Evolutionary conservation across 2,113 vertebrate genomes (phyloP).

Genomic region (Ptilorrhoa leucosticta): DNA sequence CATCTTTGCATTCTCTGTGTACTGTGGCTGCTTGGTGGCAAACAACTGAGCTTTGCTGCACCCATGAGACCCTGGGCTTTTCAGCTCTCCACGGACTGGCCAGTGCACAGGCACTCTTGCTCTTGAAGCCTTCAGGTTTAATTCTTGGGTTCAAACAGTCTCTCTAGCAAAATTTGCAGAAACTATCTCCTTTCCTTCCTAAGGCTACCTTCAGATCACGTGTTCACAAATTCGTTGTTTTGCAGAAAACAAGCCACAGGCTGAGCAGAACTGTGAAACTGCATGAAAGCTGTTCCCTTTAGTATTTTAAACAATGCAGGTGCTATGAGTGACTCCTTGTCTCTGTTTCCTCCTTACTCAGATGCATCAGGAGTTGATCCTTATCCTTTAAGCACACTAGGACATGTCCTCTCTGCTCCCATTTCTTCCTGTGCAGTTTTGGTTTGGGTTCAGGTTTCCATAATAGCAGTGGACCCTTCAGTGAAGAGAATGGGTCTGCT

Average conservation of each 20-base stretch:
- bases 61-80: neutral
- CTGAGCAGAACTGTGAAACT: neutral
- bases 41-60: neutral
- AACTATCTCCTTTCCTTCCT: neutral
- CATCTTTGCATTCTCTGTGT: neutral
- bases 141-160: neutral
- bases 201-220: neutral
- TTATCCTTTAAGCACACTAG: neutral
- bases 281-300: neutral
- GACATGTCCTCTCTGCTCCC: neutral
- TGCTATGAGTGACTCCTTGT: neutral
- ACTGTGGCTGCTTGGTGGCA: neutral
- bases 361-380: neutral
- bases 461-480: neutral
- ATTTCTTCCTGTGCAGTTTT: neutral
- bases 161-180: neutral
- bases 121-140: neutral
- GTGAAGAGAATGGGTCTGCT: neutral
- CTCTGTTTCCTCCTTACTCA: neutral
- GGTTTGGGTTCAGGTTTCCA: neutral
- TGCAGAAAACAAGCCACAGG: neutral
- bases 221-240: neutral
- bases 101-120: neutral
- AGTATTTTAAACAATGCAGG: neutral
- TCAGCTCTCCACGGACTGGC: neutral